Evolutionary conservation across 2,113 vertebrate genomes (phyloP).

Genomic region (Protobothrops mucrosquamatus): DNA sequence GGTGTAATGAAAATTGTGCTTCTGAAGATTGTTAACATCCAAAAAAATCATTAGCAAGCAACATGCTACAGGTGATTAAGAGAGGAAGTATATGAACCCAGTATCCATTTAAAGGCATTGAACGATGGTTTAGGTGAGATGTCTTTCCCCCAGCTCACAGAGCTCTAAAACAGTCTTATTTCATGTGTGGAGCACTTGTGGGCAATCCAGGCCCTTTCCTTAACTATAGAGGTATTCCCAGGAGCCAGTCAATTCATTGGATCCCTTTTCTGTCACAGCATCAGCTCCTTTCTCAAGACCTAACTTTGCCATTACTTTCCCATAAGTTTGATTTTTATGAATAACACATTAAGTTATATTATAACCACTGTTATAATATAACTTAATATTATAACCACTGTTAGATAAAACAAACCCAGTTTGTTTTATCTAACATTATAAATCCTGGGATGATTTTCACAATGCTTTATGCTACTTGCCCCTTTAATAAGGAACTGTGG

Average conservation of each 20-base stretch:
- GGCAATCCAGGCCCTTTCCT: neutral
- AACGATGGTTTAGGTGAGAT: neutral
- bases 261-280: neutral
- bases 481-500: neutral
- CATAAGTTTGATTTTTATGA: neutral
- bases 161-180: neutral
- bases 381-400: neutral
- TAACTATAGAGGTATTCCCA: neutral
- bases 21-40: neutral
- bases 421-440: neutral
- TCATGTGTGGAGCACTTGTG: neutral
- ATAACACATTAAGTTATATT: neutral
- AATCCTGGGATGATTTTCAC: neutral
- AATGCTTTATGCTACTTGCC: neutral
- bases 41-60: neutral
- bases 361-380: neutral
- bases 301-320: neutral
- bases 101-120: neutral
- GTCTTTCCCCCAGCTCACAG: neutral
- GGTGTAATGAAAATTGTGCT: neutral
- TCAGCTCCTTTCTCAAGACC: neutral
- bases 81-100: neutral
- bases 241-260: neutral
- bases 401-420: neutral
- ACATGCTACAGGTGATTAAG: neutral